Percentiles rank a stretch among this genome's conserved stretches.
Evolutionary conservation across 2,888 invertebrate species (phyloP).

Genomic region (Rotaria socialis): DNA sequence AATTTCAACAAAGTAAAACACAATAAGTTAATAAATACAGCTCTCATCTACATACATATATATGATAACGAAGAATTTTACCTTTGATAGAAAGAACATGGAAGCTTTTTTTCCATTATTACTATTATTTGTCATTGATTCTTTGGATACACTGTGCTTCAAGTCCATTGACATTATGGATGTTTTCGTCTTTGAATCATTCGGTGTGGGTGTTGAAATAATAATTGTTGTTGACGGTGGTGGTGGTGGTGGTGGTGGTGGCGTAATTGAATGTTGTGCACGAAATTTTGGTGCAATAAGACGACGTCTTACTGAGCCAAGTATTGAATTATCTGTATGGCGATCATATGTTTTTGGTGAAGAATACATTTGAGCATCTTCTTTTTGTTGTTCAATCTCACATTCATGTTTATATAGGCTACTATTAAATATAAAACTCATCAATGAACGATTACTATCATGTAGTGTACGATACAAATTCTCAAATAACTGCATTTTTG

Average conservation of each 20-base stretch:
- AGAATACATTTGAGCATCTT: neutral
- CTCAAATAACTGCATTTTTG: neutral
- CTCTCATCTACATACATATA: too few species aligned
- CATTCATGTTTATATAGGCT: conserved; percentile 33
- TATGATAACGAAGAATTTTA: neutral
- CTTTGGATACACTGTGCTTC: neutral
- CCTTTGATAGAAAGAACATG: neutral
- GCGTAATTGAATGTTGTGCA: neutral
- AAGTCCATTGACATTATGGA: neutral
- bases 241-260: neutral
- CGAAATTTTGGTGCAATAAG: neutral
- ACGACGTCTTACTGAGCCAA: neutral
- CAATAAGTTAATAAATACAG: too few species aligned
- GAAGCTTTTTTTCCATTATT: neutral
- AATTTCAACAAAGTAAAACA: too few species aligned
- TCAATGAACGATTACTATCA: conserved; percentile 22
- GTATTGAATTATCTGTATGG: neutral
- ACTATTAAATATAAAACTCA: neutral
- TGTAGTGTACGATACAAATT: conserved; percentile 5
- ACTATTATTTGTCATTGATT: neutral
- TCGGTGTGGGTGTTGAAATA: neutral
- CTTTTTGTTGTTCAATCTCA: conserved; percentile 16
- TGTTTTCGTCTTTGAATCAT: neutral
- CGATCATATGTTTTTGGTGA: neutral
- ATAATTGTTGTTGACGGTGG: neutral